Base-by-base conservation (phyloP, 2,888 invertebrate genomes). In the Drosophila anomalipes region DNA sequence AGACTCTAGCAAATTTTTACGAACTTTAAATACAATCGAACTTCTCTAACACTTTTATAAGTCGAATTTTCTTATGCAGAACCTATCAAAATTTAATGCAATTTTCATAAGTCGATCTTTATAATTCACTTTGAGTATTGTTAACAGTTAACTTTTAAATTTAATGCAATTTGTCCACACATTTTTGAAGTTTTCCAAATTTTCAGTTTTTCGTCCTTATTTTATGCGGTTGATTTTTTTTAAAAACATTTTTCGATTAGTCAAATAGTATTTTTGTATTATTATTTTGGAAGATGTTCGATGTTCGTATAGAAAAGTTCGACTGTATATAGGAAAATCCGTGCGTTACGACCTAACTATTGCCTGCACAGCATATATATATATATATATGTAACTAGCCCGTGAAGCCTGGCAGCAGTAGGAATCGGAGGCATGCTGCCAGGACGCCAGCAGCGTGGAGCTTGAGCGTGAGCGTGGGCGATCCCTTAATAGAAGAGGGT, bases 401-500 rank as follows among this genome's bases (percentile, higher is more conserved):
- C 22, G 47, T 47, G 28, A 47, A 59, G 83, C 67, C 69, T 65
- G 74, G 75, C 79, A 82, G 87, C 75, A 87, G 64, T 72, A 84
- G 82, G 82, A 84, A 59, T 57, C 57, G 81, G 61, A 71, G 75
- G 75, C 75, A 77, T 57, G 53, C 69, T 77, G 81, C 65, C 82
- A 68, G 51, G 57, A 44, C 49, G 56, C 79, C 71, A 62, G 37
- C 59, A 57, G 57, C 39, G 28, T 39, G 41, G 28, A 57, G 57
- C 28, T 1, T 22, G 14, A 16, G 47, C 47, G 9, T 16, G 57
- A 16, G 57, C 26, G n/a, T 51, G 58, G 22, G 60, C 57, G 35
- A 64, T 73, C 62, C 51, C 58, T 30, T 62, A 61, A 57, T 57
- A 39, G 57, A 57, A 57, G 66, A 78, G 73, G 56, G 61, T 62